Conservation (phyloP, 2,888 invertebrate species). For the Cephonodes hylas region DNA sequence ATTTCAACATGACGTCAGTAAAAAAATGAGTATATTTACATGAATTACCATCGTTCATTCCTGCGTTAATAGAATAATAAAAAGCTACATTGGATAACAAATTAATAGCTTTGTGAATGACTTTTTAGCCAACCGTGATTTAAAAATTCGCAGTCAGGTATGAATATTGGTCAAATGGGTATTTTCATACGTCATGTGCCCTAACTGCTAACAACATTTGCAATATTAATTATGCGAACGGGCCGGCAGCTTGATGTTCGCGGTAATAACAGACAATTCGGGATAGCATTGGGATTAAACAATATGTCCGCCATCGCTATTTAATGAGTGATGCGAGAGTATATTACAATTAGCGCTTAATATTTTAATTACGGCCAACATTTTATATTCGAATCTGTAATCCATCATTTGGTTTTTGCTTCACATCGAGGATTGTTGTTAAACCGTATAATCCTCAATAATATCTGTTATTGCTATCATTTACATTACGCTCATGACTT, state of each 20-base stretch:
- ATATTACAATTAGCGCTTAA: slow-evolving; percentile 36
- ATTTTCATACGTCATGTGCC: slow-evolving; percentile 18
- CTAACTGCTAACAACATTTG: slow-evolving; percentile 76
- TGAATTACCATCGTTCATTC: no score
- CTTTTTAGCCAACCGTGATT: not conserved
- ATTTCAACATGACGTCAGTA: no score
- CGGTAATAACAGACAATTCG: slow-evolving; percentile 64
- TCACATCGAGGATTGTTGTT: not conserved
- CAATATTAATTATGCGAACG: slow-evolving; percentile 74
- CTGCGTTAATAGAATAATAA: no score
- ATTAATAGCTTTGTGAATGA: not conserved
- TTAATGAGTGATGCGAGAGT: slow-evolving; percentile 51
- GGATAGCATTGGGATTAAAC: slow-evolving; percentile 60
- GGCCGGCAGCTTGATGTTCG: slow-evolving; percentile 52
- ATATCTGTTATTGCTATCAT: not conserved
- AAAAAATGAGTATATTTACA: no score
- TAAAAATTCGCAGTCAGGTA: slow-evolving; percentile 7
- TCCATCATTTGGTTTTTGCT: not conserved
- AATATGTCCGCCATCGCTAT: slow-evolving; percentile 59
- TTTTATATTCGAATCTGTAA: slow-evolving; percentile 16
- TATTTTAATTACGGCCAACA: slow-evolving; percentile 28
- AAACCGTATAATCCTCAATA: not conserved
- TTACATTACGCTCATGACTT: no score
- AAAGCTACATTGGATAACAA: not conserved
- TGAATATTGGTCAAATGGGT: slow-evolving; percentile 7